Evolutionary conservation across 2,888 invertebrate genomes (phyloP).

Genomic region (Caenorhabditis panamensis): DNA sequence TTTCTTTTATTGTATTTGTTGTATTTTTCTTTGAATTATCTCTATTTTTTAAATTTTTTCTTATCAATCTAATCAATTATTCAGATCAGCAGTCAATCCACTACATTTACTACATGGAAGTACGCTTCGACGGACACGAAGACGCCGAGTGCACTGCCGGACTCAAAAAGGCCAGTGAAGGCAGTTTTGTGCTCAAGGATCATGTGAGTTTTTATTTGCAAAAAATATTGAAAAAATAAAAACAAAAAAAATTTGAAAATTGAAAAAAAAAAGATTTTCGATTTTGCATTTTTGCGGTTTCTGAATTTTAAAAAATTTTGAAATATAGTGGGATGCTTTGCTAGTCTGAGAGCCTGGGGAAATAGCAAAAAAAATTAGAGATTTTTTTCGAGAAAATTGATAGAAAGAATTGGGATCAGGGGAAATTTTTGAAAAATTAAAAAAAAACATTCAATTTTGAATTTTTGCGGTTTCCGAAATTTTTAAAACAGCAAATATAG

Average conservation of each 20-base stretch:
- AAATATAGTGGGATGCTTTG: no score
- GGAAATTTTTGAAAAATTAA: no score
- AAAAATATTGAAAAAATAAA: background rate
- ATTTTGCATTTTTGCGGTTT: no score
- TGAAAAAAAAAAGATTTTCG: no score
- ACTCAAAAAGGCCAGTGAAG: slow-evolving; percentile 60
- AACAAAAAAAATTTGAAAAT: background rate
- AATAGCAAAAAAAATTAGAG: no score
- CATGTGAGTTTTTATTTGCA: slow-evolving; percentile 27
- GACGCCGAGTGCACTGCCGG: slow-evolving; percentile 35
- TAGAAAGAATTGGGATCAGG: no score
- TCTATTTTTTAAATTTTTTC: slow-evolving; percentile 9
- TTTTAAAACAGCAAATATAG: no score
- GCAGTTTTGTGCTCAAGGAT: slow-evolving; percentile 64
- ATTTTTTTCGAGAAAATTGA: no score
- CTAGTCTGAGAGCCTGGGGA: no score
- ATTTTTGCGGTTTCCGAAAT: no score
- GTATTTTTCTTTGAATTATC: background rate
- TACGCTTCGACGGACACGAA: slow-evolving; percentile 35
- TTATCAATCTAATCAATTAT: slow-evolving; percentile 3
- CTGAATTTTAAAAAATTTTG: no score
- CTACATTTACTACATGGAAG: slow-evolving; percentile 43
- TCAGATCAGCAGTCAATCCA: background rate
- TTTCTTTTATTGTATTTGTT: background rate
- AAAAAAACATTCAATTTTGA: no score